These are phyloP conservation scores for Priocnemis perturbator DNA, from an alignment of 2,888 invertebrate genomes.

Conservation along the genomic window DNA sequence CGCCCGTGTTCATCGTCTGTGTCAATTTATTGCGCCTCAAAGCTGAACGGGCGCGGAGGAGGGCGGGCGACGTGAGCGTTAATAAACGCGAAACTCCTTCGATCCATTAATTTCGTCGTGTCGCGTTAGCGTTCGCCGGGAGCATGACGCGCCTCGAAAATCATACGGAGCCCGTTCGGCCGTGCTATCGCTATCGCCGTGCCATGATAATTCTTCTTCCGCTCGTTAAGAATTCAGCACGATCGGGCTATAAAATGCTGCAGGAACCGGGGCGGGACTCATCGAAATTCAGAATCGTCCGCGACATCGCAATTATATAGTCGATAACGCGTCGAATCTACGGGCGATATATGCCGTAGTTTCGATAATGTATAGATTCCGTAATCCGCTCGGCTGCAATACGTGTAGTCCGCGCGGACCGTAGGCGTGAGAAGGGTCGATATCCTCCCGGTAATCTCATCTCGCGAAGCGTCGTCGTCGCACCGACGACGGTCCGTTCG, in stretches of 20 bases:
- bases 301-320: not conserved
- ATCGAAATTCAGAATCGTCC: conserved; percentile 36
- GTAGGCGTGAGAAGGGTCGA: conserved; percentile 32
- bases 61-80: not conserved
- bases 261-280: conserved; percentile 21
- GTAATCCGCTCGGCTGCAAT: conserved; percentile 12
- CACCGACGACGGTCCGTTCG: not conserved
- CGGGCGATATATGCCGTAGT: too few relatives aligned
- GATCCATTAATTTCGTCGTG: conserved; percentile 9
- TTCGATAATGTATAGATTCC: too few relatives aligned
- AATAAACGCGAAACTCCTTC: conserved; percentile 9
- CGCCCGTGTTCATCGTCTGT: too few relatives aligned
- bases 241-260: too few relatives aligned
- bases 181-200: not conserved
- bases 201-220: not conserved
- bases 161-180: not conserved
- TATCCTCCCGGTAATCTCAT: conserved; percentile 28
- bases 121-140: not conserved
- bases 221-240: not conserved
- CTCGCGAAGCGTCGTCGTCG: not conserved
- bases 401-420: conserved; percentile 28
- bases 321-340: not conserved
- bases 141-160: not conserved
- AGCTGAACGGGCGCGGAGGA: not conserved
- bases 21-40: too few relatives aligned